These are phyloP conservation scores for Eupithecia vulgata DNA, from an alignment of 2,888 invertebrate genomes.

Conservation along the genomic window DNA sequence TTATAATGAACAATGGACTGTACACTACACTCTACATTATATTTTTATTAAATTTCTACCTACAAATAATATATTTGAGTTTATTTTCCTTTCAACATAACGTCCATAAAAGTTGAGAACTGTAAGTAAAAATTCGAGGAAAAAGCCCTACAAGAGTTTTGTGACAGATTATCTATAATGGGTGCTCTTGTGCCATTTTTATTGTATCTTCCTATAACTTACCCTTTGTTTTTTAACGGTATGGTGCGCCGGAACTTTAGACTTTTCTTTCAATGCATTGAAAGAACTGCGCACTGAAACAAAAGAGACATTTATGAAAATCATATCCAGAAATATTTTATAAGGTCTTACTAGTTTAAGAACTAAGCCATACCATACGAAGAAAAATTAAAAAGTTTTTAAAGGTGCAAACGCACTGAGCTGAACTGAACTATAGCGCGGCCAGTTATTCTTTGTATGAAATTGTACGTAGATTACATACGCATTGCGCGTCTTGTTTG, in stretches of 20 bases:
- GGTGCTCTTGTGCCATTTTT: background rate
- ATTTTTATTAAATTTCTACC: background rate
- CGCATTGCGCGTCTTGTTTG: no score
- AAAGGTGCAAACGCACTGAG: no score
- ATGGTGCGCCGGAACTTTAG: constrained; percentile 40
- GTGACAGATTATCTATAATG: background rate
- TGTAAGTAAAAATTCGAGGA: background rate
- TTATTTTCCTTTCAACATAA: background rate
- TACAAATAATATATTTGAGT: background rate
- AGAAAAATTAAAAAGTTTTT: no score
- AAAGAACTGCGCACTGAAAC: constrained; percentile 50
- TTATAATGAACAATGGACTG: no score
- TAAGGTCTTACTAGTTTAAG: background rate
- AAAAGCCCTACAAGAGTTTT: background rate
- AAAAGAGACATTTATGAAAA: constrained; percentile 35
- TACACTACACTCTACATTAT: background rate
- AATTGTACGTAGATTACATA: no score
- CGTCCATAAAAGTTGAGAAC: background rate
- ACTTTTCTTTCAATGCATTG: constrained; percentile 45
- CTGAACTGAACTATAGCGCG: no score
- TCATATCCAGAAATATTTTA: background rate
- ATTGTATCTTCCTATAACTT: constrained; percentile 7
- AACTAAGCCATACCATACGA: background rate
- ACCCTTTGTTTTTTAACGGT: constrained; percentile 37
- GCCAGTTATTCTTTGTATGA: no score